Conservation (phyloP, 1,140 invertebrate genomes). For the Aphelinus atriplicis region DNA sequence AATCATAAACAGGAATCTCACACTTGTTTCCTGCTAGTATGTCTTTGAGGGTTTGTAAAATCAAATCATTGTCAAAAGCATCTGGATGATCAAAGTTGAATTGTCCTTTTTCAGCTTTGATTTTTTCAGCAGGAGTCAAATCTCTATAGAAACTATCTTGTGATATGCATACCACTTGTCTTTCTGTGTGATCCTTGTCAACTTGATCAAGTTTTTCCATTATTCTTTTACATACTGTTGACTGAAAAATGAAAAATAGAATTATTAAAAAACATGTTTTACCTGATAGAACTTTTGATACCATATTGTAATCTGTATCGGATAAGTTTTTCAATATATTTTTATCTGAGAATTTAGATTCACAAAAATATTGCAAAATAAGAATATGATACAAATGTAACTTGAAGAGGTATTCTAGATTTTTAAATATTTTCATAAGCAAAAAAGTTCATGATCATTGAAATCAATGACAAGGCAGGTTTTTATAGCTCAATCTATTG, state of each 20-base stretch:
- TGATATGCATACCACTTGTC: conserved; percentile 93
- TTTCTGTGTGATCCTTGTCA: conserved; percentile 86
- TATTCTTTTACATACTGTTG: conserved; percentile 95
- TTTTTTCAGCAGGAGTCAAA: conserved; percentile 81
- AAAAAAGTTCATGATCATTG: no score
- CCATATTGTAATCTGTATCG: no score
- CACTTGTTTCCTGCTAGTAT: conserved; percentile 86
- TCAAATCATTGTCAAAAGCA: conserved; percentile 88
- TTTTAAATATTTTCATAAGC: no score
- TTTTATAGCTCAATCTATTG: no score
- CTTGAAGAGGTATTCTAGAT: no score
- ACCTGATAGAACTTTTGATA: no score
- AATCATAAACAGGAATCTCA: conserved; percentile 91
- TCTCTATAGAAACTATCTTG: conserved; percentile 96
- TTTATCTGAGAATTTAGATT: no score
- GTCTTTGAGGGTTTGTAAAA: conserved; percentile 81
- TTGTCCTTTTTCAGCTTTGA: conserved; percentile 87
- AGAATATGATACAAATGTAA: no score
- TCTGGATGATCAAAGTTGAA: conserved; percentile 99
- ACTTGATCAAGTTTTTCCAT: conserved; percentile 93
- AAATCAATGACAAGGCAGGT: no score
- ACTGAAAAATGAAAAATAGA: conserved; percentile 68
- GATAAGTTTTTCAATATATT: no score
- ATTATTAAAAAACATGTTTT: no score
- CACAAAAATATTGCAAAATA: no score